These are phyloP conservation scores for Clupea harengus DNA, from an alignment of 2,113 vertebrate genomes.

Conservation along the genomic window DNA sequence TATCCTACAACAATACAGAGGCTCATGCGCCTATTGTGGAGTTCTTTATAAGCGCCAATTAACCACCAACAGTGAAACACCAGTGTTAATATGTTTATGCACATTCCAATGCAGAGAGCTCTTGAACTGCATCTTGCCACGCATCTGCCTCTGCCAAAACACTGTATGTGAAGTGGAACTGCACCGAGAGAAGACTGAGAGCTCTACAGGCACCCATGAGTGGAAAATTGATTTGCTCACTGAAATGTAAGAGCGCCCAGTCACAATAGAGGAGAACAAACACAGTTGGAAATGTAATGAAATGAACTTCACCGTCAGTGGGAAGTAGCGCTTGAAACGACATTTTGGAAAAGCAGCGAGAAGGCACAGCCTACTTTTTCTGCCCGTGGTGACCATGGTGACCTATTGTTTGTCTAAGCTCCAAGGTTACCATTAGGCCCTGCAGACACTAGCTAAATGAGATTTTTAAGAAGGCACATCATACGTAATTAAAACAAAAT, in stretches of 20 bases:
- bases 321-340: slow-evolving; percentile 38
- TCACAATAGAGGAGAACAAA: slow-evolving; percentile 57
- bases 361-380: background rate
- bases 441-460: background rate
- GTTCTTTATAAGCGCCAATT: background rate
- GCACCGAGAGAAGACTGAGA: slow-evolving; percentile 38
- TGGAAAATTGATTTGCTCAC: slow-evolving; percentile 53
- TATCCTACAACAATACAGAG: background rate
- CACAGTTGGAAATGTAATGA: slow-evolving; percentile 63
- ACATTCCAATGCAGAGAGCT: slow-evolving; percentile 1
- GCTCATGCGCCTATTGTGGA: background rate
- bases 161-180: slow-evolving; percentile 29
- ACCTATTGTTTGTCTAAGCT: background rate
- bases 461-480: slow-evolving; percentile 66
- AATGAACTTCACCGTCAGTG: slow-evolving; percentile 37
- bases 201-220: slow-evolving; percentile 33
- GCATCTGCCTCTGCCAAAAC: slow-evolving; percentile 9
- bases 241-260: slow-evolving; percentile 51
- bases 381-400: background rate
- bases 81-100: slow-evolving; percentile 3
- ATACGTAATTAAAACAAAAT: slow-evolving; percentile 65
- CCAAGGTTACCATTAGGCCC: background rate
- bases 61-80: background rate
- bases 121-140: slow-evolving; percentile 15
- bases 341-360: background rate